Base-by-base conservation (phyloP, 2,113 vertebrate species). In the Tretioscincus oriximinensis region DNA sequence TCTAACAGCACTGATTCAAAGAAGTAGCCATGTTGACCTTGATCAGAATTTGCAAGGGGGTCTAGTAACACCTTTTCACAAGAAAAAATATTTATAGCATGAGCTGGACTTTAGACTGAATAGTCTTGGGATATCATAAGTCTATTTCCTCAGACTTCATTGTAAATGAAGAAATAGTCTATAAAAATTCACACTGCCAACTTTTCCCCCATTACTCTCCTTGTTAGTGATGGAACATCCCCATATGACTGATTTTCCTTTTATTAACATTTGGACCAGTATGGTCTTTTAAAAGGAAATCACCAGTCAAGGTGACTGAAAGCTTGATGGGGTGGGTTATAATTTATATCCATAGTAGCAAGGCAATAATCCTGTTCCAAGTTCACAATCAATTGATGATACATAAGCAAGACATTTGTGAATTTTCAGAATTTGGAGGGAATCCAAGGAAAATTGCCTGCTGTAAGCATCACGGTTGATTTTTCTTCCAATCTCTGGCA, bases 281-380 rank as follows among this genome's bases (percentile, higher is more conserved):
- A 20, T 60, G 51, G 26, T 68, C 28, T 72, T 54, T 66, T 78
- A 73, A 74, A 54, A 81, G 64, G 63, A 68, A 61, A n/a, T 69
- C n/a, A n/a, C 54, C 61, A 68, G 64, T 60, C 26, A 75, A 58
- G 72, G 63, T 81, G 31, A 81, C 73, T 81, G 68, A 81, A 81
- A 68, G 51, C 65, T 81, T 60, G 26, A 68, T 65, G 58, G 60
- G 64, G 26, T 65, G 24, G 72, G 24, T 81, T 64, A 75, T 68
- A 81, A 81, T 66, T 65, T 73, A 47, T 69, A 47, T 76, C 35
- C 58, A 69, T 26, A 81, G 74, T 28, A 81, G 35, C 29, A 81
- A 51, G 45, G 66, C 49, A 54, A 75, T 68, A 81, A 54, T 24
- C 14, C 49, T 60, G 64, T 28, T 31, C 3, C 64, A 24, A 68